Evolutionary conservation across 2,797 vertebrate species (phyloP), one percentile per base, ranked within the genome.

Genomic region (Tarsius wallacei): DNA sequence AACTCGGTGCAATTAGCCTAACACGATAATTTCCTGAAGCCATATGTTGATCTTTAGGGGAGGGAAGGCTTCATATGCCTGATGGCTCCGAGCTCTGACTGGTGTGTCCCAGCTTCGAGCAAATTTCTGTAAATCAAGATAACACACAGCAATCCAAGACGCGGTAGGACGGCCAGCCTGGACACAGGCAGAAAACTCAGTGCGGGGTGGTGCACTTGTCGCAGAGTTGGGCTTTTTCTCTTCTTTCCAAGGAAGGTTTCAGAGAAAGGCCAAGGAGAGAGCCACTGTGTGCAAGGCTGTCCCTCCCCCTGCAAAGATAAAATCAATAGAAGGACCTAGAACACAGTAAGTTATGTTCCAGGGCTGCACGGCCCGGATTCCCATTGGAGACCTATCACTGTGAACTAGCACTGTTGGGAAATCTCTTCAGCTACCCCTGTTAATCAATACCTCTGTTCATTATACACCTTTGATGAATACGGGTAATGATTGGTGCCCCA

Each of bases 391-490:
- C 97, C 98, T 98, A 99, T 99, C 98, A 98, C 70, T 71, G 97
- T 98, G 98, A 98, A 97, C 98, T 98, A 97, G 98, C 97, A 98
- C 98, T 98, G 98, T 98, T 98, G 99, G 98, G 98, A 99, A 99
- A 99, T 99, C 98, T 99, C 98, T 98, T 97, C 98, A 98, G 98
- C 99, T 98, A 98, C 96, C 98, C 97, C 96, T 99, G 98, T 98
- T 99, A 99, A 99, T 99, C 99, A 99, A 99, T 99, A 99, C 78
- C 89, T 97, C 98, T 98, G 97, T 98, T 99, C 99, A 99, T 99
- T 99, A 99, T 98, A 98, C 98, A 98, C 98, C 98, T 98, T 98
- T 98, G 98, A 98, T 98, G 97, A 98, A 98, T 99, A 98, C 95
- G 94, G 98, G 98, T 99, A 98, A 98, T 98, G 98, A 99, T 98